phyloP scores from a whole-genome alignment of 2,113 vertebrate genomes.

The Pteronura brasiliensis region DNA sequence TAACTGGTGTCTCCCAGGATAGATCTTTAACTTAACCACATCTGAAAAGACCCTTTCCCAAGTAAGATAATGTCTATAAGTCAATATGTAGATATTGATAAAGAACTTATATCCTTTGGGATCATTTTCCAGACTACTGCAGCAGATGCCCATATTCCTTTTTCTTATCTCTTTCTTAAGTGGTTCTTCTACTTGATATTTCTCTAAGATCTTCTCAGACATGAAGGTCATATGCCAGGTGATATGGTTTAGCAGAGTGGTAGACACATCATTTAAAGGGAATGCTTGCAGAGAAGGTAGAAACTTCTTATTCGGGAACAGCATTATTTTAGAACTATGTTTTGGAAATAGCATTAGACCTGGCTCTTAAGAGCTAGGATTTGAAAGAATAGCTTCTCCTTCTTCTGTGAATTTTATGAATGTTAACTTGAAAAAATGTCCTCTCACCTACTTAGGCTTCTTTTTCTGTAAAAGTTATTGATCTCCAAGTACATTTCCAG shows the following conservation, averaged over 20 bases:
- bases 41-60: background rate
- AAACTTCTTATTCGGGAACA: background rate
- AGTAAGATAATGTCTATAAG: background rate
- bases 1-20: background rate
- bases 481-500: background rate
- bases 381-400: background rate
- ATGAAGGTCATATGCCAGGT: background rate
- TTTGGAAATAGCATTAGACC: background rate
- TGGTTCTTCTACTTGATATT: background rate
- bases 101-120: background rate
- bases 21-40: background rate
- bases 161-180: background rate
- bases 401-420: background rate
- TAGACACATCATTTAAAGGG: background rate
- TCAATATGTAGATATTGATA: background rate
- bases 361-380: background rate
- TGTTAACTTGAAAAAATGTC: background rate
- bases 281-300: slow-evolving; percentile 2
- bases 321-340: background rate
- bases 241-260: background rate
- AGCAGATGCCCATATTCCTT: background rate
- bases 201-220: background rate
- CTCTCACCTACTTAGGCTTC: background rate
- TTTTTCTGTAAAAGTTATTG: background rate
- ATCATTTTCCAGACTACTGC: background rate